Evolutionary conservation across 2,113 vertebrate genomes (phyloP).

Genomic region (Myxocyprinus asiaticus): DNA sequence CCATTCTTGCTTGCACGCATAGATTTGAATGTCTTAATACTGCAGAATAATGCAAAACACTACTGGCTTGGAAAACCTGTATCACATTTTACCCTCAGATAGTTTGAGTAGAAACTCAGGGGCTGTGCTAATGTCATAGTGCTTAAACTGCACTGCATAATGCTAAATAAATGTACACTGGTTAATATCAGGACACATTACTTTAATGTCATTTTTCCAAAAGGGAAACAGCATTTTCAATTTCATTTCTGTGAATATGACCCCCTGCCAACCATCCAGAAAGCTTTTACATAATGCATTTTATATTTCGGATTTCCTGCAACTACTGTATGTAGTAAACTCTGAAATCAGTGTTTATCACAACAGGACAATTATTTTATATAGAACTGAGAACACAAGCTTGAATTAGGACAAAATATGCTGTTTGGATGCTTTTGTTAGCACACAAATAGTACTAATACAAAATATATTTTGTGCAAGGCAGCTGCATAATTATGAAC

Average conservation of each 20-base stretch:
- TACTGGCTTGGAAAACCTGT: neutral
- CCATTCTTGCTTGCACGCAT: conserved; percentile 8
- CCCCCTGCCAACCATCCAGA: neutral
- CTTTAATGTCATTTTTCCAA: neutral
- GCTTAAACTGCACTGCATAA: conserved; percentile 50
- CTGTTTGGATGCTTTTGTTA: neutral
- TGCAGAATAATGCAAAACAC: conserved; percentile 42
- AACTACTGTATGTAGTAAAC: conserved; percentile 63
- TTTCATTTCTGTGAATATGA: neutral
- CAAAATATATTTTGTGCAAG: neutral
- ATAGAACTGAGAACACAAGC: conserved; percentile 56
- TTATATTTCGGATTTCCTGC: conserved; percentile 53
- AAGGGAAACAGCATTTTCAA: neutral
- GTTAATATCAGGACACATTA: neutral
- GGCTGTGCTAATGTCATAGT: neutral
- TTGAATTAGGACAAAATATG: neutral
- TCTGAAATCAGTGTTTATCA: conserved; percentile 65
- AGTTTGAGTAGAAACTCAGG: conserved; percentile 49
- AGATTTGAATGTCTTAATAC: conserved; percentile 41
- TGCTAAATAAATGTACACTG: conserved; percentile 41
- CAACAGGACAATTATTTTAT: conserved; percentile 50
- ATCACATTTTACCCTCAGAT: conserved; percentile 22
- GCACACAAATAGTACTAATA: neutral
- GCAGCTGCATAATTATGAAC: neutral
- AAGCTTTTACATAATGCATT: conserved; percentile 67